A percentile compares a stretch with the other conserved stretches of the same genome.
phyloP scores from a whole-genome alignment of 1,140 invertebrate species.

The Himalopsyche phryganea region DNA sequence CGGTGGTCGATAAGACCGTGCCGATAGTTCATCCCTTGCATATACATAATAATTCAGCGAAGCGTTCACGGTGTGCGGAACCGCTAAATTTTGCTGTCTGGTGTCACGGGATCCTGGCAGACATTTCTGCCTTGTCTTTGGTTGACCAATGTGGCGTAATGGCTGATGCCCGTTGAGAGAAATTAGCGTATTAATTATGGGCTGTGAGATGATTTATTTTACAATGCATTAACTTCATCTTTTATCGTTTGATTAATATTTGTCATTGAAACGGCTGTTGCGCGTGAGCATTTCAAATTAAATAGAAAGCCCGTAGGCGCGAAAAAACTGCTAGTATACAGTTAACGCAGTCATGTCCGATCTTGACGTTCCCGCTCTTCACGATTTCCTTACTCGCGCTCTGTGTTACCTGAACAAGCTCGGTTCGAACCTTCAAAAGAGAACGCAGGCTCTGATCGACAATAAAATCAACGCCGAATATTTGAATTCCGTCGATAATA shows the following conservation, averaged over 20 bases:
- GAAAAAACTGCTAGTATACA: no score
- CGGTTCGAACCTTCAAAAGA: constrained; percentile 14
- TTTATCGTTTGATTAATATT: no score
- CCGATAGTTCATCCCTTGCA: no score
- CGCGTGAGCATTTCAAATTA: no score
- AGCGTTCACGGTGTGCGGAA: not conserved
- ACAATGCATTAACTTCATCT: no score
- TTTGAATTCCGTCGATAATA: constrained; percentile 7
- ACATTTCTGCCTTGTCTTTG: constrained; percentile 12
- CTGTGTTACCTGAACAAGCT: constrained; percentile 13
- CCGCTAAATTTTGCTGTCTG: constrained; percentile 15
- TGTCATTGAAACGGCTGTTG: no score
- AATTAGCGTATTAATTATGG: no score
- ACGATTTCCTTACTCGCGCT: constrained; percentile 4
- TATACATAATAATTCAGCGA: no score
- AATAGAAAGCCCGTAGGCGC: no score
- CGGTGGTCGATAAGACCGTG: no score
- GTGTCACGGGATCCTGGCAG: constrained; percentile 16
- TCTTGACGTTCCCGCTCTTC: constrained; percentile 2
- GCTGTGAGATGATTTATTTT: no score
- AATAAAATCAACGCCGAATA: constrained; percentile 11
- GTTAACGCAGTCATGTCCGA: constrained; percentile 11
- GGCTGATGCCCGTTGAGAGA: not conserved
- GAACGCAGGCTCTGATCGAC: constrained; percentile 6
- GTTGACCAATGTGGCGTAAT: constrained; percentile 19